phyloP scores from a whole-genome alignment of 2,113 vertebrate genomes.

The Ceratotherium simum region DNA sequence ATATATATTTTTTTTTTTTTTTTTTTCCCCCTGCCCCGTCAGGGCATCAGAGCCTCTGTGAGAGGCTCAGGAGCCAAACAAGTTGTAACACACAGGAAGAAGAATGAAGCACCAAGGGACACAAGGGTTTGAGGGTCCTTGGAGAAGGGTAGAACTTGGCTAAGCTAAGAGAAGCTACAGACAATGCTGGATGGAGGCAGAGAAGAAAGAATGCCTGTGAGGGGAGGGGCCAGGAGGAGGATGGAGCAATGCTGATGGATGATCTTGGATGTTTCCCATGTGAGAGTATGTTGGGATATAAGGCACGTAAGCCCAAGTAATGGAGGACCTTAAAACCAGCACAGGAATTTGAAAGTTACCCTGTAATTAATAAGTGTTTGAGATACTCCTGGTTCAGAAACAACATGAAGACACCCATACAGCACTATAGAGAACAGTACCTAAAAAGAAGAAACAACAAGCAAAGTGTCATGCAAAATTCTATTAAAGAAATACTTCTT shows the following conservation, averaged over 20 bases:
- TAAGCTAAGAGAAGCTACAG: not conserved
- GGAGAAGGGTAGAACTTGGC: not conserved
- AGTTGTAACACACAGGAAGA: not conserved
- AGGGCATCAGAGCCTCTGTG: not conserved
- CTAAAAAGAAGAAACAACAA: not conserved
- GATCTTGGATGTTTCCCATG: not conserved
- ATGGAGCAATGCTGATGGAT: not conserved
- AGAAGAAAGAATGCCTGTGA: not conserved
- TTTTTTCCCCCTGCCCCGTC: not conserved
- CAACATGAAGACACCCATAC: not conserved
- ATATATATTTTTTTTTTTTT: not conserved
- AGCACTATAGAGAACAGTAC: not conserved
- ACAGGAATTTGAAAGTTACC: not conserved
- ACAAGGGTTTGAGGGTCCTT: not conserved
- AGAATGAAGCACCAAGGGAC: not conserved
- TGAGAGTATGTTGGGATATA: not conserved
- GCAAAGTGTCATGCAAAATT: not conserved
- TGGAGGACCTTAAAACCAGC: not conserved
- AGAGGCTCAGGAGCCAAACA: not conserved
- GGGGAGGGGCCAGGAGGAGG: not conserved
- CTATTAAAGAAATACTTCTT: not conserved
- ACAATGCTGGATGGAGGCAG: not conserved
- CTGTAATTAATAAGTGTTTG: not conserved
- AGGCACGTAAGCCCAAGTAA: not conserved
- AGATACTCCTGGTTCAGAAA: conserved; percentile 4